These are phyloP conservation scores for Philonicus albiceps DNA, from an alignment of 2,888 invertebrate species.

Conservation along the genomic window DNA sequence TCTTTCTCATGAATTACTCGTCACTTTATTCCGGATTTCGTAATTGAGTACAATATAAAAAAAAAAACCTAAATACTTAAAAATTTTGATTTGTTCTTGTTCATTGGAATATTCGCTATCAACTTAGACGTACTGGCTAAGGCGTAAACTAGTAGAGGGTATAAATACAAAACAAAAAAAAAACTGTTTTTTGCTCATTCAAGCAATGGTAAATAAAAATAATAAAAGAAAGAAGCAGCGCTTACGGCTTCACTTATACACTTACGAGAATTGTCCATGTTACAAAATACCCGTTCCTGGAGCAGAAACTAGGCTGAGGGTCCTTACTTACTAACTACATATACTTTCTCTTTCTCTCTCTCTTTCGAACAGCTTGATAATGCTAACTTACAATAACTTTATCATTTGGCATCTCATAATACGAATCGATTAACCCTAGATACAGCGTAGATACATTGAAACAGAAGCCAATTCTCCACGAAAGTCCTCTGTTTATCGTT, in stretches of 20 bases:
- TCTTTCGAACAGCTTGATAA: neutral
- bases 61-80: constrained; percentile 35
- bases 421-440: constrained; percentile 11
- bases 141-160: neutral
- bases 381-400: constrained; percentile 4
- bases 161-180: neutral
- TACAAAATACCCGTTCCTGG: neutral
- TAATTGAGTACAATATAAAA: constrained; percentile 19
- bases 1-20: constrained; percentile 9
- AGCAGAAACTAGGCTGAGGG: neutral
- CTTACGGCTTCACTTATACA: neutral
- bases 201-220: neutral
- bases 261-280: constrained; percentile 29
- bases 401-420: constrained; percentile 33
- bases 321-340: constrained; percentile 7
- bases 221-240: constrained; percentile 1
- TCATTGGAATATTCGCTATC: constrained; percentile 1
- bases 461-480: neutral
- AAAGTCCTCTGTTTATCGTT: neutral
- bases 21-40: neutral
- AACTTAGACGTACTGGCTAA: constrained; percentile 9
- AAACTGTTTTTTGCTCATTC: neutral
- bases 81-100: constrained; percentile 18
- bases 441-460: neutral
- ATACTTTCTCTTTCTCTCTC: constrained; percentile 8